Conservation (phyloP, 2,888 invertebrate species). For the Eupithecia subumbrata region DNA sequence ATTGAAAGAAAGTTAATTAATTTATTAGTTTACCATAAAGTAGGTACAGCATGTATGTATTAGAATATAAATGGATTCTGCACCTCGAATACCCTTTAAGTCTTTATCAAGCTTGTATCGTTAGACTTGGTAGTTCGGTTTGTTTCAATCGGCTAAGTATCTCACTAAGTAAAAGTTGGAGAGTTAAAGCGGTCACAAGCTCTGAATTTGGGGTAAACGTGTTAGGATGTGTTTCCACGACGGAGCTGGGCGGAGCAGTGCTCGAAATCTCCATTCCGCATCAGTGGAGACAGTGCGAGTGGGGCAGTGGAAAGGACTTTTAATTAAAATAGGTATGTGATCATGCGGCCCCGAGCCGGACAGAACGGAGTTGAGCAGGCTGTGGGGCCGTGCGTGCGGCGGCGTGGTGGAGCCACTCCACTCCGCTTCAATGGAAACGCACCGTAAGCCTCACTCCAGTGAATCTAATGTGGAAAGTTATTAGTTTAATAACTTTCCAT, state of each 20-base stretch:
- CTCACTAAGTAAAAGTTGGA: not conserved
- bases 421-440: too few relatives aligned
- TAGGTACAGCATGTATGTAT: not conserved
- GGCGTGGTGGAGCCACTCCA: too few relatives aligned
- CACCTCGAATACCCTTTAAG: not conserved
- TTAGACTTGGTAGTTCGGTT: not conserved
- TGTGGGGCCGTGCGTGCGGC: too few relatives aligned
- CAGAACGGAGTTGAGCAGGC: too few relatives aligned
- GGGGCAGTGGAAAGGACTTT: too few relatives aligned
- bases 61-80: not conserved
- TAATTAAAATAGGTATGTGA: too few relatives aligned
- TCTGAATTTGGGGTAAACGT: not conserved
- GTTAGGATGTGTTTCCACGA: not conserved
- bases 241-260: too few relatives aligned
- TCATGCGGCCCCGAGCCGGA: too few relatives aligned
- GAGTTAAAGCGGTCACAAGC: not conserved
- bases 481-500: not conserved
- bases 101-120: not conserved
- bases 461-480: not conserved
- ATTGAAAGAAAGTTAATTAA: too few relatives aligned
- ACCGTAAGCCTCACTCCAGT: not conserved
- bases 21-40: too few relatives aligned
- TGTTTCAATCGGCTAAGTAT: not conserved
- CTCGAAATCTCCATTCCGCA: too few relatives aligned
- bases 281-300: too few relatives aligned